phyloP scores from a whole-genome alignment of 2,888 invertebrate species.

The Exephanes ischioxanthus region DNA sequence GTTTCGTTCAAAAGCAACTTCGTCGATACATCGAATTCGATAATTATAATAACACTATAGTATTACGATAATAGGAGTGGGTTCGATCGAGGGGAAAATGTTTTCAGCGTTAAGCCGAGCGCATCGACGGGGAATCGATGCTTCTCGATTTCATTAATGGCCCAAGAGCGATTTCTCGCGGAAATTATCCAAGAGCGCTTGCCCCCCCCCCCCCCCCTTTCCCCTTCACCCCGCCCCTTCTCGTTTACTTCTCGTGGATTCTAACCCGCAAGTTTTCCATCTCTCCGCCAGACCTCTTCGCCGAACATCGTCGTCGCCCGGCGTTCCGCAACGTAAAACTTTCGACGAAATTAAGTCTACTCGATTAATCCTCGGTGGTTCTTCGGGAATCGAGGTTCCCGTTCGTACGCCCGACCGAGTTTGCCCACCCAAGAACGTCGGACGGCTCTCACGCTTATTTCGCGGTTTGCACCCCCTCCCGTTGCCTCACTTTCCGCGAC shows the following conservation, averaged over 20 bases:
- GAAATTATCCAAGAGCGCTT: conserved; percentile 67
- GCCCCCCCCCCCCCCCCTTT: conserved; percentile 1
- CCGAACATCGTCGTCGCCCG: conserved; percentile 53
- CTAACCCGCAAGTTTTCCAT: conserved; percentile 14
- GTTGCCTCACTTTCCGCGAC: not conserved
- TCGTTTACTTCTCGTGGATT: conserved; percentile 19
- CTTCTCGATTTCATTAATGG: conserved; percentile 58
- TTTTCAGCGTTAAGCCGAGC: conserved; percentile 45
- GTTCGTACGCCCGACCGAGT: conserved; percentile 69
- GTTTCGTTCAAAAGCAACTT: not conserved
- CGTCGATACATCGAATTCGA: conserved; percentile 9
- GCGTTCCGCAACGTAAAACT: conserved; percentile 71
- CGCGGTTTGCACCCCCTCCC: not conserved
- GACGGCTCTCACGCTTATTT: conserved; percentile 23
- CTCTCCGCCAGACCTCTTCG: conserved; percentile 32
- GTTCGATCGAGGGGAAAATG: conserved; percentile 1
- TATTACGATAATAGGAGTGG: conserved; percentile 1
- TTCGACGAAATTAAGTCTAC: conserved; percentile 80
- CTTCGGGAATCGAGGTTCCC: conserved; percentile 77
- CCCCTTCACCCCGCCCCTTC: conserved; percentile 13
- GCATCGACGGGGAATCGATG: conserved; percentile 44
- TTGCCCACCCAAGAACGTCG: conserved; percentile 47
- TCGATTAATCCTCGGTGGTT: conserved; percentile 77
- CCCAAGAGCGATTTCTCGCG: conserved; percentile 70
- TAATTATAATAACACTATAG: not conserved